Evolutionary conservation across 2,797 vertebrate species (phyloP).

Genomic region (Myripristis jacobus): DNA sequence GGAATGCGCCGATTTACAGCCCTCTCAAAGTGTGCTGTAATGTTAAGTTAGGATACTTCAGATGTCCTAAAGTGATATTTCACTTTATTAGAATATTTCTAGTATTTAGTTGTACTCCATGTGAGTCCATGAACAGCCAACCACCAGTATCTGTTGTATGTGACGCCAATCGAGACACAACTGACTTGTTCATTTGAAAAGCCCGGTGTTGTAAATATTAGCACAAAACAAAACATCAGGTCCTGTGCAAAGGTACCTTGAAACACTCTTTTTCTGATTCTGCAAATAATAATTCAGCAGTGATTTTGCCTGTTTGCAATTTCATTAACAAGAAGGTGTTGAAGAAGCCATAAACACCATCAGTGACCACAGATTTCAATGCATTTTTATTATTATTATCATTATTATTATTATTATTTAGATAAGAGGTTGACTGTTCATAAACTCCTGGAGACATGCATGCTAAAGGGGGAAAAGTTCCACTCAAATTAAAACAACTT

Average conservation of each 20-base stretch:
- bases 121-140: conserved; percentile 26
- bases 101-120: conserved; percentile 5
- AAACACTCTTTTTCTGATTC: conserved; percentile 10
- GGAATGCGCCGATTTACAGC: conserved; percentile 18
- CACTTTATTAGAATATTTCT: conserved; percentile 21
- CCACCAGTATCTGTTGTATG: not conserved
- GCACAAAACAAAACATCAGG: conserved; percentile 20
- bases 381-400: too few relatives aligned
- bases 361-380: conserved; percentile 49
- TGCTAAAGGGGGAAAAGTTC: conserved; percentile 50
- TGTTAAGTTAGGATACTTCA: conserved; percentile 30
- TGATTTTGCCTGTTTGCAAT: not conserved
- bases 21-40: not conserved
- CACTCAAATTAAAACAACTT: conserved; percentile 32
- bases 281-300: conserved; percentile 23
- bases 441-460: conserved; percentile 42
- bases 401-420: too few relatives aligned
- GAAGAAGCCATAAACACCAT: conserved; percentile 57
- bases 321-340: conserved; percentile 24
- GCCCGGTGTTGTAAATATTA: conserved; percentile 4
- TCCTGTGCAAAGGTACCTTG: not conserved
- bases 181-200: conserved; percentile 20
- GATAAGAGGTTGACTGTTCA: conserved; percentile 36
- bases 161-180: conserved; percentile 8
- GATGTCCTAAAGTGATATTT: conserved; percentile 15